Evolutionary conservation across 1,140 invertebrate genomes (phyloP).

Genomic region (Atta cephalotes): DNA sequence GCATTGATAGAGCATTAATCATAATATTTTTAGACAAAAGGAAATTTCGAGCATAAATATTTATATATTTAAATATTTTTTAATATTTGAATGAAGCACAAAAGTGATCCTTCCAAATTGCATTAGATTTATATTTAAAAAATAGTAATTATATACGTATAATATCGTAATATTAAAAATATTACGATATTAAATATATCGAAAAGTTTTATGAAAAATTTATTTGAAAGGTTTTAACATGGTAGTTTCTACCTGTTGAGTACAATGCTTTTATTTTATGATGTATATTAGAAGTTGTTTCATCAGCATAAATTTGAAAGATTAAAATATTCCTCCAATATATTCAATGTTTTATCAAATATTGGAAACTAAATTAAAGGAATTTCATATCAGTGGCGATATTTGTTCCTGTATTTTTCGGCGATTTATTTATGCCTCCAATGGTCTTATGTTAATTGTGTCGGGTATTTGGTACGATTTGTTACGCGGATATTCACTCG

Average conservation of each 20-base stretch:
- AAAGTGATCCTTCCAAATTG: background rate
- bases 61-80: background rate
- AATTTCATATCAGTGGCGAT: too few species aligned
- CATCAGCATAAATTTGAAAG: background rate
- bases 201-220: background rate
- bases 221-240: background rate
- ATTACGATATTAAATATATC: background rate
- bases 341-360: background rate
- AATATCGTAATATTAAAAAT: background rate
- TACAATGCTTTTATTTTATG: background rate
- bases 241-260: background rate
- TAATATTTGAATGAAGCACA: background rate
- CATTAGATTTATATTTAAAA: background rate
- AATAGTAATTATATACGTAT: background rate
- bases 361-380: background rate
- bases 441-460: conserved; percentile 49
- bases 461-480: conserved; percentile 30
- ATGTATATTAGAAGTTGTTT: background rate
- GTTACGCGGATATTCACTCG: conserved; percentile 71
- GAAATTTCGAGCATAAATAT: background rate
- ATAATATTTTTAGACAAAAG: background rate
- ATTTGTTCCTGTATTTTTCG: background rate
- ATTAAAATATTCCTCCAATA: background rate
- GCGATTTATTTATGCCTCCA: conserved; percentile 14
- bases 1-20: background rate